phyloP scores from a whole-genome alignment of 2,797 vertebrate genomes.

The Anguilla marmorata region DNA sequence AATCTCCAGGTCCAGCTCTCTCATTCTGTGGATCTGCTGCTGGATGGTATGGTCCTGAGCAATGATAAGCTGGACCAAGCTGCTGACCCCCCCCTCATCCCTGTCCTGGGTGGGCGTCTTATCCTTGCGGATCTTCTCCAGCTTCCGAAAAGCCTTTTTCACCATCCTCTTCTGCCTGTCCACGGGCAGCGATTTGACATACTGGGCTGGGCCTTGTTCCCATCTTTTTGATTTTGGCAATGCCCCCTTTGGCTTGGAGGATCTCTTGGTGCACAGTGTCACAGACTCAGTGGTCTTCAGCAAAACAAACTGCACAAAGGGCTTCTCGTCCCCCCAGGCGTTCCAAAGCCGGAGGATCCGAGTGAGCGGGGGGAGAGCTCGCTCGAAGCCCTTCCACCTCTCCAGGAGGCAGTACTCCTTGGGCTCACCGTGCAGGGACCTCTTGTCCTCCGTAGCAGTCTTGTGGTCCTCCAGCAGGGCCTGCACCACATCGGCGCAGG shows the following conservation, averaged over 20 bases:
- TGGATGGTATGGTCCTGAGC: constrained; percentile 91
- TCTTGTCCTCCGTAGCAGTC: constrained; percentile 74
- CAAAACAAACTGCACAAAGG: constrained; percentile 84
- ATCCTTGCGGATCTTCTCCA: constrained; percentile 87
- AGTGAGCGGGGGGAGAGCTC: constrained; percentile 86
- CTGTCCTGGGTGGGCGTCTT: constrained; percentile 63
- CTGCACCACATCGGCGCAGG: constrained; percentile 85
- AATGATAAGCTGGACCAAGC: constrained; percentile 86
- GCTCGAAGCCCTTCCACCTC: constrained; percentile 90
- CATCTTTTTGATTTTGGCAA: constrained; percentile 71
- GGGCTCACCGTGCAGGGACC: constrained; percentile 80
- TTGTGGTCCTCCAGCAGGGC: constrained; percentile 90
- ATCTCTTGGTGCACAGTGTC: constrained; percentile 74
- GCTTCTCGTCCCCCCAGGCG: constrained; percentile 89
- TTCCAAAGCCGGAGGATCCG: constrained; percentile 91
- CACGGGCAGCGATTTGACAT: constrained; percentile 77
- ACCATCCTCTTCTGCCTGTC: constrained; percentile 92
- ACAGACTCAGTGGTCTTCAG: constrained; percentile 85
- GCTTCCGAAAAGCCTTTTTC: constrained; percentile 91
- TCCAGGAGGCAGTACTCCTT: constrained; percentile 91
- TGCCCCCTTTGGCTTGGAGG: constrained; percentile 68
- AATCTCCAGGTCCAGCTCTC: constrained; percentile 84
- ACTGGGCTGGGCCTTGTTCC: constrained; percentile 75
- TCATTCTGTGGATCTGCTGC: constrained; percentile 86
- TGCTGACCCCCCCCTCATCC: constrained; percentile 76